Base-by-base conservation (phyloP, 2,888 invertebrate genomes). In the Archaeoteleia sp. region DNA sequence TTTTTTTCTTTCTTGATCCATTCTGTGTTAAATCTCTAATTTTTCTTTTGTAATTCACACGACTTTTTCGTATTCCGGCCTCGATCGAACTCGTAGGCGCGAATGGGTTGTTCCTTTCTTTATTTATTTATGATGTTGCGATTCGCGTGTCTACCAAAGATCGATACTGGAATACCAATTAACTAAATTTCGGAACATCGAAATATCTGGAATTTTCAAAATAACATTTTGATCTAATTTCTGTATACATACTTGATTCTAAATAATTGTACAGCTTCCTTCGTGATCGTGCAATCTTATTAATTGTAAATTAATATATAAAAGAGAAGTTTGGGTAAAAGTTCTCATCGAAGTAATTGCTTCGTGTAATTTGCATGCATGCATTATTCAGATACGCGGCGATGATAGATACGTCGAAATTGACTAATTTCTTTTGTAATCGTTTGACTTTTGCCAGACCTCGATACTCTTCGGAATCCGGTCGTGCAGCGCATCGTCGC, bases 401-500 rank as follows among this genome's bases (percentile, higher is more conserved):
- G 34, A 17, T 30, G 58, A 66, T 66, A 60, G 58, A 66, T 66
- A 58, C 48, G 42, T 62, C 54, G 54, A 34, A 43, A 48, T 37
- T 67, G 66, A 60, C 60, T 60, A 67, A 67, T 54, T 66, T 53
- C 48, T 45, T 46, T 57, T 58, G 65, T 58, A 67, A 67, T 60
- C 48, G 61, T 61, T 61, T 45, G 43, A 61, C 66, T 60, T 54
- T 14, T 42, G 53, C 17, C 40, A 55, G 61, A 54, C 60, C 60
- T 67, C 67, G 35, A 67, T 67, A n/a, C n/a, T 65, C 57, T 9
- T 42, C 49, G 46, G 65, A 65, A 67, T 48, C 67, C 65, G 63
- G 63, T 67, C 67, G 70, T 46, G 62, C 61, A 34, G 65, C 66
- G 67, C 68, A 69, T 67, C 68, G 68, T 63, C 51, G 68, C 63